Conservation (phyloP, 2,113 vertebrate genomes). For the Scortum barcoo region DNA sequence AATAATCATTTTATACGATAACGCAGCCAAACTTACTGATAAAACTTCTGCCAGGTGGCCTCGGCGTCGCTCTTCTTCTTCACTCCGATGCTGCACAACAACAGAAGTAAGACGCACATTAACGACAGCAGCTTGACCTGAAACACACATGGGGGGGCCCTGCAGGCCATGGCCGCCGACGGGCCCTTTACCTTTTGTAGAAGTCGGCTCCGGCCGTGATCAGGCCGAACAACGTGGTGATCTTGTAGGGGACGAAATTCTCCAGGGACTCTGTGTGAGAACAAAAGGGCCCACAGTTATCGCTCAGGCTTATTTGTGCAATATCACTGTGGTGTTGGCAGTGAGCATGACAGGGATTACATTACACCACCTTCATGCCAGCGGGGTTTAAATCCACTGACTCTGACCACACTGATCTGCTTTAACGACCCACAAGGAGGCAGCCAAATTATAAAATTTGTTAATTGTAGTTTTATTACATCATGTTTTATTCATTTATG, state of each 20-base stretch:
- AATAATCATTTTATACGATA: not conserved
- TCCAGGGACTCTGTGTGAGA: slow-evolving; percentile 69
- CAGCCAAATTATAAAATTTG: slow-evolving; percentile 4
- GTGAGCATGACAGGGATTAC: slow-evolving; percentile 60
- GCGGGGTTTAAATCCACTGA: slow-evolving; percentile 7
- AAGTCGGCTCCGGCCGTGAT: slow-evolving; percentile 70
- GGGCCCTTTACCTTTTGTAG: slow-evolving; percentile 71
- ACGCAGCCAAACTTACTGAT: slow-evolving; percentile 72
- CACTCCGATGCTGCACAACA: slow-evolving; percentile 74
- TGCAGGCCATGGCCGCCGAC: too few relatives aligned
- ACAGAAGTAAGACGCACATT: not conserved
- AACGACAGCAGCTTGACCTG: too few relatives aligned
- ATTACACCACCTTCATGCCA: slow-evolving; percentile 32
- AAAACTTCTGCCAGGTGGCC: slow-evolving; percentile 73
- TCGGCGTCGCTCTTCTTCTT: slow-evolving; percentile 79
- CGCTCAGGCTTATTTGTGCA: not conserved
- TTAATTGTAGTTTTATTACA: not conserved
- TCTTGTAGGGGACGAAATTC: slow-evolving; percentile 70
- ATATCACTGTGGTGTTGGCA: slow-evolving; percentile 18
- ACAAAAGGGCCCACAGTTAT: slow-evolving; percentile 44
- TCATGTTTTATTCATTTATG: too few relatives aligned
- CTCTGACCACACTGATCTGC: slow-evolving; percentile 19
- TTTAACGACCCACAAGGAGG: slow-evolving; percentile 7
- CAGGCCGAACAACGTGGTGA: slow-evolving; percentile 77
- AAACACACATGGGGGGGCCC: too few relatives aligned